Evolutionary conservation across 2,797 vertebrate genomes (phyloP), one percentile per base, ranked within the genome.

Genomic region (Lithobates pipiens): DNA sequence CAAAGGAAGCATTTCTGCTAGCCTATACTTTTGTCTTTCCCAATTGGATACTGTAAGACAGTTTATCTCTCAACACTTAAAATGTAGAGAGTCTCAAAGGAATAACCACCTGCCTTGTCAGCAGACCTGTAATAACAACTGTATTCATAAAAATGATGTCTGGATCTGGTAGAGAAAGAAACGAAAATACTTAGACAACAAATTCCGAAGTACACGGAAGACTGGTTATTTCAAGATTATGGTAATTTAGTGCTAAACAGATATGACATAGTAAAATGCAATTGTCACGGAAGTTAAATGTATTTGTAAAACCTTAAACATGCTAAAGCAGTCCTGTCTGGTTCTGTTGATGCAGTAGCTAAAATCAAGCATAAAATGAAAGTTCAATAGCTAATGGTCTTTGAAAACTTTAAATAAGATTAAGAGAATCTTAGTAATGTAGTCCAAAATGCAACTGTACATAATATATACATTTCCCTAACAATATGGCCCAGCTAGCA

Each of bases 41-140:
- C 85, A 67, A 21, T 34, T 82, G 79, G 80, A 82, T 82, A 82
- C 63, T 82, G 34, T 36, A 73, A 82, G 67, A 77, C 68, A 86
- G 42, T 86, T 86, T 82, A 86, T 86, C 85, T 86, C 68, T 86
- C 75, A 82, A 76, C 85, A 82, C 79, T 86, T 82, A 86, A 86
- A 86, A 72, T 44, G 42, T 82, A 63, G 65, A 82, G 36, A 67
- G 67, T 32, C 79, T 77, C 74, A 46, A 82, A 44, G 85, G 85
- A 77, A 65, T 72, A 81, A 71, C 67, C 54, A 71, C 54, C 74
- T 82, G 85, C 74, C 68, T 77, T 77, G 79, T 86, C 85, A 86
- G 85, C 85, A 86, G 74, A 81, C 74, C 74, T 75, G 73, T 76
- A 86, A 86, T 76, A 86, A 77, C 75, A 77, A 86, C 69, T 74